Evolutionary conservation across 2,113 vertebrate species (phyloP).

Genomic region (rabbit (Oryctolagus cuniculus)): mOryCun1.1 NC_091436.1:50510501-50511000

Average conservation of each 20-base stretch:
- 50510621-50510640: constrained; percentile 21
- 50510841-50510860: constrained; percentile 21
- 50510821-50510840: not conserved
- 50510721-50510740: constrained; percentile 60
- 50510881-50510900: not conserved
- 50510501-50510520: not conserved
- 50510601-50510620: not conserved
- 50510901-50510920: constrained; percentile 41
- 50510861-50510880: constrained; percentile 28
- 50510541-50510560: not conserved
- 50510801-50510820: constrained; percentile 57
- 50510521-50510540: not conserved
- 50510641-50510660: not conserved
- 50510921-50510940: constrained; percentile 37
- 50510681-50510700: constrained; percentile 59
- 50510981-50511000: constrained; percentile 37
- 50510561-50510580: constrained; percentile 23
- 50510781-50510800: not conserved
- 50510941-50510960: constrained; percentile 44
- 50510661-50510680: constrained; percentile 56
- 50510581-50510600: not conserved
- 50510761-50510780: constrained; percentile 68
- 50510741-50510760: constrained; percentile 47
- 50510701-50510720: constrained; percentile 43
- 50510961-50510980: constrained; percentile 48